Evolutionary conservation across 1,140 invertebrate species (phyloP).

Genomic region (Planococcus citri): DNA sequence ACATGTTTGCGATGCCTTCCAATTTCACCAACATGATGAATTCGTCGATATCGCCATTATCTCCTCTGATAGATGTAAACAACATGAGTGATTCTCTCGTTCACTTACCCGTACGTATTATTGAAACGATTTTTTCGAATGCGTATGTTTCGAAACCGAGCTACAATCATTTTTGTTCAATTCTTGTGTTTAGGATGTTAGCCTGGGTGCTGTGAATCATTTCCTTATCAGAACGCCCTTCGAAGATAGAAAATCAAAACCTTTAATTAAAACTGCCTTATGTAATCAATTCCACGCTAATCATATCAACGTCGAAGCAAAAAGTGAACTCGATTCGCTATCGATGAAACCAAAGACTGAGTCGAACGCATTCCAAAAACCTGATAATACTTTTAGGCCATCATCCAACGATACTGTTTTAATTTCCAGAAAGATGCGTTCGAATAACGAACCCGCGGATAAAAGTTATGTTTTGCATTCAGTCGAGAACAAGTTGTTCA

Average conservation of each 20-base stretch:
- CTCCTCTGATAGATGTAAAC: not conserved
- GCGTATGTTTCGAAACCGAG: not conserved
- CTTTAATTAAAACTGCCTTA: no score
- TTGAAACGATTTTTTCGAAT: not conserved
- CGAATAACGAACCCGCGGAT: not conserved
- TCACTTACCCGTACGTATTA: not conserved
- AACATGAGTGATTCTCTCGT: not conserved
- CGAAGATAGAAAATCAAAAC: no score
- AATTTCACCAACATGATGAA: no score
- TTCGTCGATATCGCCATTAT: not conserved
- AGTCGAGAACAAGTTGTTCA: not conserved
- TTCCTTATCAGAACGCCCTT: no score
- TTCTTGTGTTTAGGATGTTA: not conserved
- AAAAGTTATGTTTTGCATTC: not conserved
- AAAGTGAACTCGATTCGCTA: not conserved
- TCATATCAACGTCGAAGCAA: no score
- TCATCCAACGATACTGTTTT: no score
- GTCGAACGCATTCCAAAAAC: not conserved
- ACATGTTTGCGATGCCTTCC: no score
- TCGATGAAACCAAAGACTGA: not conserved
- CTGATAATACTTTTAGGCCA: no score
- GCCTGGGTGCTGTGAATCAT: not conserved
- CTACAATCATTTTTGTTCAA: not conserved
- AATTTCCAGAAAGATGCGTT: no score
- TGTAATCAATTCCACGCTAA: no score